phyloP scores from a whole-genome alignment of 1,140 invertebrate species.

The Ips nitidus region DNA sequence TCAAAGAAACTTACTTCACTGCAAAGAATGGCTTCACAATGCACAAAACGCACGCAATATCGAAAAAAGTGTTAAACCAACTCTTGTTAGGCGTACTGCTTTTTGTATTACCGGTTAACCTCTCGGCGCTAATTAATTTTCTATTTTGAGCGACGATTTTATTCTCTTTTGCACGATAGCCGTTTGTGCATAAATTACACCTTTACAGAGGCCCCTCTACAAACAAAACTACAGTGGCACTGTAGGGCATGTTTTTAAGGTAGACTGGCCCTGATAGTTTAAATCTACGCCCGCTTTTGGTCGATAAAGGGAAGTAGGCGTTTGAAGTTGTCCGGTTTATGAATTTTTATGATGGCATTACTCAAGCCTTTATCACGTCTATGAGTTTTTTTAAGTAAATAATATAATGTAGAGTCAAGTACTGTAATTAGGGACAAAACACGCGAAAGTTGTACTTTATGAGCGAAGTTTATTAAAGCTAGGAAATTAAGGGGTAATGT shows the following conservation, averaged over 20 bases:
- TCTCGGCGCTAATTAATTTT: no score
- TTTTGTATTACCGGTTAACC: background rate
- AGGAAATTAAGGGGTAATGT: no score
- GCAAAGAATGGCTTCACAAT: background rate
- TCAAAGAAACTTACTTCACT: background rate
- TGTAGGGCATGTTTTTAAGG: no score
- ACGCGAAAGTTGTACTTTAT: background rate
- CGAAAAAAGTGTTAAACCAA: background rate
- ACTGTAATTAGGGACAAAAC: background rate
- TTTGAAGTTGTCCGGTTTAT: slow-evolving; percentile 4
- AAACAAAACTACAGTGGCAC: no score
- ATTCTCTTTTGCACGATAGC: no score
- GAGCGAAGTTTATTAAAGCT: no score
- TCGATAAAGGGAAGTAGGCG: slow-evolving; percentile 2
- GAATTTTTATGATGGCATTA: slow-evolving; percentile 10
- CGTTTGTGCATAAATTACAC: no score
- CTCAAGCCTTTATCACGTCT: slow-evolving; percentile 1
- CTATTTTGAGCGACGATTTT: no score
- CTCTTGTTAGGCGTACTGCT: background rate
- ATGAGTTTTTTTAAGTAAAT: slow-evolving; percentile 9
- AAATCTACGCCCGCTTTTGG: background rate
- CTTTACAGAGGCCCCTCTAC: no score
- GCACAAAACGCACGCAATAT: background rate
- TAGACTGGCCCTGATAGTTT: background rate
- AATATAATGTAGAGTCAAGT: background rate